Evolutionary conservation across 2,797 vertebrate genomes (phyloP).

Genomic region (Margarornis squamiger): DNA sequence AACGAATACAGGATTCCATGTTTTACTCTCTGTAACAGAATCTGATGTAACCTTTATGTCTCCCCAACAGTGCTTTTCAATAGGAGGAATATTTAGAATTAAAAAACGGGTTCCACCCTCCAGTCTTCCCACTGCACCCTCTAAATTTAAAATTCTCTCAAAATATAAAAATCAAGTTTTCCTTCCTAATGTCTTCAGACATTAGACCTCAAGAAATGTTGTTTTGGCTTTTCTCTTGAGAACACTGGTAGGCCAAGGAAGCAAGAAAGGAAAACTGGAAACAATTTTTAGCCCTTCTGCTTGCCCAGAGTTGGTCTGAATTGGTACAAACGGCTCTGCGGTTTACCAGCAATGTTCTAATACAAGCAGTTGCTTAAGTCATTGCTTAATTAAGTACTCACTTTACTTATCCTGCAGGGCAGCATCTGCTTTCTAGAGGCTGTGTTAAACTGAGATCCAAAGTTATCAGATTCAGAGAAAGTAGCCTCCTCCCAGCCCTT

Average conservation of each 20-base stretch:
- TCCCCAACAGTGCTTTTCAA: background rate
- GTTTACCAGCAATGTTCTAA: background rate
- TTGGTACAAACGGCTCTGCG: background rate
- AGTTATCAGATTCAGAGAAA: background rate
- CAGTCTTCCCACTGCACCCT: background rate
- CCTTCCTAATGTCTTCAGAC: background rate
- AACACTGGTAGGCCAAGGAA: background rate
- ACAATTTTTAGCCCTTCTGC: background rate
- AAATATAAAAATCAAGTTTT: background rate
- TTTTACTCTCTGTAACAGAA: background rate
- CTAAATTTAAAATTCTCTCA: background rate
- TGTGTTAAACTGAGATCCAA: background rate
- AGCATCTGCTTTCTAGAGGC: background rate
- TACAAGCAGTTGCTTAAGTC: background rate
- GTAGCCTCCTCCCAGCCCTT: background rate
- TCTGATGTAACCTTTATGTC: background rate
- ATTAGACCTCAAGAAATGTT: background rate
- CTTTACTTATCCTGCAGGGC: background rate
- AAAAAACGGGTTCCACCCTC: accelerated
- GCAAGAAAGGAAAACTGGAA: background rate
- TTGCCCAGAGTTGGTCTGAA: background rate
- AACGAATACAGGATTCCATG: background rate
- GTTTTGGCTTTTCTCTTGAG: background rate
- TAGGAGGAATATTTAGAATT: background rate
- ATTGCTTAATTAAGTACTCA: background rate